These are phyloP conservation scores for Volucella bombylans DNA, from an alignment of 2,888 invertebrate species.

Conservation along the genomic window DNA sequence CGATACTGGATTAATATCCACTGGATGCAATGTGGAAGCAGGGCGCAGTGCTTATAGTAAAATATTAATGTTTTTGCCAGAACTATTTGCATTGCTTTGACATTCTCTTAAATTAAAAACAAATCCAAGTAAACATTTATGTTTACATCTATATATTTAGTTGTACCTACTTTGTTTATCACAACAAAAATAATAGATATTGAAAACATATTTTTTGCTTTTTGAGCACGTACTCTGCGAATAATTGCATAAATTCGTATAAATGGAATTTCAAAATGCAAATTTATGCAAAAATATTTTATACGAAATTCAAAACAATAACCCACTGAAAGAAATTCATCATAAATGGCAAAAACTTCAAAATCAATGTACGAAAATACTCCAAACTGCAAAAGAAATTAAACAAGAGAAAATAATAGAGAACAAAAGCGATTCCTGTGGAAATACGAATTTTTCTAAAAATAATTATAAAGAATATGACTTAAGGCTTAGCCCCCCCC, in stretches of 20 bases:
- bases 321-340: background rate
- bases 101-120: too few relatives aligned
- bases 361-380: background rate
- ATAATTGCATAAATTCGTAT: background rate
- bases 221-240: background rate
- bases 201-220: too few relatives aligned
- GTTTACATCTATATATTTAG: too few relatives aligned
- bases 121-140: too few relatives aligned
- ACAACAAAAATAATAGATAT: too few relatives aligned
- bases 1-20: too few relatives aligned
- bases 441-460: background rate
- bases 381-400: background rate
- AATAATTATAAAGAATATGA: background rate
- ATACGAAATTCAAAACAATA: constrained; percentile 17
- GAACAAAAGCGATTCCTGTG: background rate
- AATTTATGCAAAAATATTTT: constrained; percentile 25
- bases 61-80: too few relatives aligned
- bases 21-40: too few relatives aligned
- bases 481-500: background rate
- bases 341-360: constrained; percentile 2
- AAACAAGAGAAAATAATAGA: too few relatives aligned
- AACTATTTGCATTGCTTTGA: too few relatives aligned
- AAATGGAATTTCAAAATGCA: constrained; percentile 10
- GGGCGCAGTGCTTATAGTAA: too few relatives aligned
- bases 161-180: too few relatives aligned